Base-by-base conservation (phyloP, 2,113 vertebrate genomes). In the Plotosus lineatus region DNA sequence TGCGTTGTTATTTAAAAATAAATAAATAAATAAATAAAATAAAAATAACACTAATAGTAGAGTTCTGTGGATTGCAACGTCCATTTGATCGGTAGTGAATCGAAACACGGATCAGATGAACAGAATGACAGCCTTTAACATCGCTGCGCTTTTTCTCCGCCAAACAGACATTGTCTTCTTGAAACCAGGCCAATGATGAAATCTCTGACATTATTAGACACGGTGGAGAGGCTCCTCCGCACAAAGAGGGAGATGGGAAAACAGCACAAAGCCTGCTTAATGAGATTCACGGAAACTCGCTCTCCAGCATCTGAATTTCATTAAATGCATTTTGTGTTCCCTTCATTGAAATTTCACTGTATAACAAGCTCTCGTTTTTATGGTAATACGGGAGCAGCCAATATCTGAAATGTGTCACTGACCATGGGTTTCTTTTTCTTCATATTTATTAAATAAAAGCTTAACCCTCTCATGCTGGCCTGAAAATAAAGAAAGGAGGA, bases 291-390 rank as follows among this genome's bases (percentile, higher is more conserved):
- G 87, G 89, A 92, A 88, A 91, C 82, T 28, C 56, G 79, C 84
- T 83, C 88, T 26, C 87, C 82, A 76, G 89, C 90, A 89, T 90
- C 91, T 91, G 91, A 92, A 93, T 93, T 93, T 93, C 91, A 93
- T 93, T 93, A 94, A 92, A 92, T 87, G 89, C 90, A 91, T 92
- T 92, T 91, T 92, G 90, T 91, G 88, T 90, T 90, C 86, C 90
- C 92, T 92, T 90, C 90, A 92, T 92, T 92, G 91, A 92, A 92
- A 90, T 91, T 88, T 91, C 87, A 90, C 89, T 90, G 91, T 92
- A 92, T 92, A 94, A 94, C 92, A 93, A 92, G 91, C 90, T 87
- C 88, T 89, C 87, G 89, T 92, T 92, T 91, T 93, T 89, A 93
- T 93, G 92, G 89, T 91, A 93, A 92, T 92, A 90, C 78, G 2